Evolutionary conservation across 2,113 vertebrate species (phyloP), one percentile per base, ranked within the genome.

Genomic region (Nerophis ophidion): DNA sequence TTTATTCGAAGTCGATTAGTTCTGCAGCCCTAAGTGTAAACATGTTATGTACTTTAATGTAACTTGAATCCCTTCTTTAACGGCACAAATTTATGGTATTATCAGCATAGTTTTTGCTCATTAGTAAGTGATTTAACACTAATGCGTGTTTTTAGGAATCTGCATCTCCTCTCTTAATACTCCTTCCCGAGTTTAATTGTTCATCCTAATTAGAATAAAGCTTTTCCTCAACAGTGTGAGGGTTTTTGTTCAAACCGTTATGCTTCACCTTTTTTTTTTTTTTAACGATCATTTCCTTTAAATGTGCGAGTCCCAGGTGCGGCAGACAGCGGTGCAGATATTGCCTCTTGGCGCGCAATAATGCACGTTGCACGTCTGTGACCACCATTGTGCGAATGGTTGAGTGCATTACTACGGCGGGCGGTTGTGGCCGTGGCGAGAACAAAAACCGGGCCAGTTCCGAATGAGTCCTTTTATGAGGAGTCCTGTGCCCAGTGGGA

Each of bases 401-500:
- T 66, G 74, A 81, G 80, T 80, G 81, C 71, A 78, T 77, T 81
- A 81, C 66, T 71, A 75, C 11, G 40, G 40, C 40, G 40, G 38
- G 36, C 2, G 36, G 36, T 5, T 8, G 40, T 4, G 40, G 40
- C 40, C 11, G 5, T 64, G 71, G 65, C 65, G 67, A 75, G 81
- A 85, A 87, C 83, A 85, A 87, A 38, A 84, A 86, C 77, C 70
- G 35, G 48, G 72, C 67, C 63, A 74, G 79, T 84, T 84, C 79
- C 73, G 75, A 86, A 84, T 77, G 81, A 86, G 79, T 80, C 82
- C 72, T 87, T 87, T 89, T 74, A 85, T 87, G 70, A 68, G 76
- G 67, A 70, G 60, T 73, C 76, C 59, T 65, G 67, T 77, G 82
- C 76, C 82, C 71, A 69, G 80, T 79, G 81, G 82, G 85, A 84